These are phyloP conservation scores for Gopherus evgoodei DNA, from an alignment of 2,113 vertebrate genomes.

Conservation along the genomic window DNA sequence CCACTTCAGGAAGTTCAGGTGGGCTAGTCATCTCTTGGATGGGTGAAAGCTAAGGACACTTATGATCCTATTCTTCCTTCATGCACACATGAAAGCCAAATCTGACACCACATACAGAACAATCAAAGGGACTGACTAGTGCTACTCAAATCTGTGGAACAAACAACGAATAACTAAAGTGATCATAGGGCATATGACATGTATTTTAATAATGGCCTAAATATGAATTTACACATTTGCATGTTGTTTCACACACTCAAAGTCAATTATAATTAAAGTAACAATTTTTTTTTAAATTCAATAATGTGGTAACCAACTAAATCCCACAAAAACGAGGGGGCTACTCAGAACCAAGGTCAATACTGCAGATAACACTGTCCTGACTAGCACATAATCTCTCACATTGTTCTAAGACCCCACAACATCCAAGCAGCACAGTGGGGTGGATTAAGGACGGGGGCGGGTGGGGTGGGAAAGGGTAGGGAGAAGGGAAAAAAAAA, in stretches of 20 bases:
- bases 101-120: not conserved
- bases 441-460: not conserved
- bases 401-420: not conserved
- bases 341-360: not conserved
- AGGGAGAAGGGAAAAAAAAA: not conserved
- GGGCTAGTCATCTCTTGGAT: not conserved
- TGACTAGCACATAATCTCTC: not conserved
- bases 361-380: not conserved
- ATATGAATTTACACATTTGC: slow-evolving; percentile 3
- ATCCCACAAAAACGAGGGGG: not conserved
- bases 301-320: not conserved
- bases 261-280: not conserved
- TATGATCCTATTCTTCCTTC: not conserved
- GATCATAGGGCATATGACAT: slow-evolving; percentile 17
- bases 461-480: no score
- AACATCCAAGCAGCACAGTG: not conserved
- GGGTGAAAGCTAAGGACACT: not conserved
- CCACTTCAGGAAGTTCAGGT: not conserved
- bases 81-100: not conserved
- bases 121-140: not conserved
- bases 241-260: slow-evolving; percentile 20
- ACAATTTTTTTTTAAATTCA: not conserved
- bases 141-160: not conserved
- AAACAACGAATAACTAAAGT: not conserved
- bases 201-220: slow-evolving; percentile 29